Conservation (phyloP, 1,140 invertebrate genomes). For the Dendrolimus punctatus region DNA sequence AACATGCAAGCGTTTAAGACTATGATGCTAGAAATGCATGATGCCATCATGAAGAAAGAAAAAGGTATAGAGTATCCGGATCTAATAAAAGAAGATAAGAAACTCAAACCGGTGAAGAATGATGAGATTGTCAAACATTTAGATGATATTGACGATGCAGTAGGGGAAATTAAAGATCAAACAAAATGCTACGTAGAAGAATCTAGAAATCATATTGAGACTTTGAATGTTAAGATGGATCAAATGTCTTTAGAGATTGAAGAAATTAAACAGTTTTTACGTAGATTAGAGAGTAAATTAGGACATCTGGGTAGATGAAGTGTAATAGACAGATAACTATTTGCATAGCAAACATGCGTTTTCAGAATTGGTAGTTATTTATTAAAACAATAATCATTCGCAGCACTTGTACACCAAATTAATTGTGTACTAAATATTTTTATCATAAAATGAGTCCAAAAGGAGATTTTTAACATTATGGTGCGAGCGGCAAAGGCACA, state of each 20-base stretch:
- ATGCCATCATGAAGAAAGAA: constrained; percentile 26
- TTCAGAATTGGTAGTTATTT: too few species aligned
- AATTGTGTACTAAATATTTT: too few species aligned
- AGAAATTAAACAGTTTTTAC: constrained; percentile 44
- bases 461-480: too few species aligned
- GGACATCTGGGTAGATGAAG: constrained; percentile 11
- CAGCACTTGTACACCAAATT: too few species aligned
- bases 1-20: constrained; percentile 34
- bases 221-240: constrained; percentile 48
- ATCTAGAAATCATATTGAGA: constrained; percentile 31
- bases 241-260: constrained; percentile 52
- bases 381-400: too few species aligned
- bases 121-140: constrained; percentile 9
- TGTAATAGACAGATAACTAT: not conserved
- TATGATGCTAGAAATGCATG: constrained; percentile 46
- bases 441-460: too few species aligned
- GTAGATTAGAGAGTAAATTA: constrained; percentile 50
- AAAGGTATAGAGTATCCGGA: constrained; percentile 18
- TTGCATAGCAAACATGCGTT: too few species aligned
- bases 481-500: too few species aligned
- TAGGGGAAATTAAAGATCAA: constrained; percentile 34
- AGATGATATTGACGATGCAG: constrained; percentile 31
- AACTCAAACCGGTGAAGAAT: not conserved
- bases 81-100: constrained; percentile 13
- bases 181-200: constrained; percentile 28